These are phyloP conservation scores for Thalassophryne amazonica DNA, from an alignment of 2,797 vertebrate genomes.

Conservation along the genomic window DNA sequence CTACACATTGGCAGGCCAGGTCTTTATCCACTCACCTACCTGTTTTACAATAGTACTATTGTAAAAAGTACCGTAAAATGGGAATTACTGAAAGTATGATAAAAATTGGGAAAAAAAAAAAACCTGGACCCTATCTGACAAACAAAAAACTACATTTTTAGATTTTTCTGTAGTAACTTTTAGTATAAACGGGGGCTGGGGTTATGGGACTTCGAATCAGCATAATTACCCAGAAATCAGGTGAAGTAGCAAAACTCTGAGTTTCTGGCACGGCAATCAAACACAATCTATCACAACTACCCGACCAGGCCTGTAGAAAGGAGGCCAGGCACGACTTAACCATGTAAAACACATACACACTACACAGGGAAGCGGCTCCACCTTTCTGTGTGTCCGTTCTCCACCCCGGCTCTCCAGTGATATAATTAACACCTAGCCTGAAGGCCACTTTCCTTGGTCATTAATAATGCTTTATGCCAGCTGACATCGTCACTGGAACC, in stretches of 20 bases:
- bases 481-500: constrained; percentile 71
- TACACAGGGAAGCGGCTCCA: constrained; percentile 42
- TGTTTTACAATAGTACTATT: too few relatives aligned
- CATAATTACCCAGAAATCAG: constrained; percentile 34
- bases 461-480: constrained; percentile 80
- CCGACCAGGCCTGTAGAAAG: constrained; percentile 51
- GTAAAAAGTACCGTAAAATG: too few relatives aligned
- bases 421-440: constrained; percentile 81
- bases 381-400: constrained; percentile 45
- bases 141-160: constrained; percentile 2
- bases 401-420: constrained; percentile 68
- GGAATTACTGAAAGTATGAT: too few relatives aligned
- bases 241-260: constrained; percentile 20
- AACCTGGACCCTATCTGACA: too few relatives aligned
- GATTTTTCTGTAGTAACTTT: constrained; percentile 20
- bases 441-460: constrained; percentile 77
- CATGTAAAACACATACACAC: constrained; percentile 53
- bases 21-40: too few relatives aligned
- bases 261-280: constrained; percentile 29
- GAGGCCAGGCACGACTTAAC: constrained; percentile 63
- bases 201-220: constrained; percentile 27
- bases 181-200: constrained; percentile 18
- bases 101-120: too few relatives aligned
- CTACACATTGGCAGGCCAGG: too few relatives aligned
- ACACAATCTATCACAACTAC: constrained; percentile 41